Percentiles rank a stretch among this genome's conserved stretches.
phyloP scores from a whole-genome alignment of 2,888 invertebrate species.

The Eupithecia pulchellata region DNA sequence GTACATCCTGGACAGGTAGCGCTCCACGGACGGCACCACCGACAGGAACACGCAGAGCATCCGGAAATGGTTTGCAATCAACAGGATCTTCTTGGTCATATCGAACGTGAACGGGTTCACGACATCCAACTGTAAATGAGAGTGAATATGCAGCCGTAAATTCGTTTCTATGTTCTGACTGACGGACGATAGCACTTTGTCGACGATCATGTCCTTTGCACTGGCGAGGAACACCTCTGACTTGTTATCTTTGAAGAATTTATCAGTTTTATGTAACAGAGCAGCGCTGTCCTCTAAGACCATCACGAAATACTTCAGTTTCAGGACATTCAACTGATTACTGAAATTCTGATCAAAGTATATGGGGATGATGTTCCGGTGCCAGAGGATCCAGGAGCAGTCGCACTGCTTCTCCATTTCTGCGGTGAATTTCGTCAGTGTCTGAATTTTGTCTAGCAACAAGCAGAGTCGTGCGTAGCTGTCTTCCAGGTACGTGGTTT shows the following conservation, averaged over 20 bases:
- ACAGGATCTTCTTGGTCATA: constrained; percentile 87
- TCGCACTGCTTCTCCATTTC: constrained; percentile 87
- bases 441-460: constrained; percentile 87
- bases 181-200: constrained; percentile 88
- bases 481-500: constrained; percentile 86
- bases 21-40: constrained; percentile 90
- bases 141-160: constrained; percentile 95
- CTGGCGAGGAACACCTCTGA: constrained; percentile 67
- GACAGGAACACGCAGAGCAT: constrained; percentile 85
- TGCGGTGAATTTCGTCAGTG: constrained; percentile 85
- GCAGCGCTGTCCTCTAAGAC: constrained; percentile 76
- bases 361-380: constrained; percentile 90
- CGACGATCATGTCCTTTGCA: constrained; percentile 78
- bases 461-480: constrained; percentile 86
- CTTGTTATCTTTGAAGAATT: constrained; percentile 58
- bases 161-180: constrained; percentile 96
- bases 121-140: constrained; percentile 92
- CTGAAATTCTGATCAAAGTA: constrained; percentile 91
- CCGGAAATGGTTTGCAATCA: constrained; percentile 85
- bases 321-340: constrained; percentile 87
- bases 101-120: constrained; percentile 90
- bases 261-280: constrained; percentile 69
- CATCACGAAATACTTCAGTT: constrained; percentile 82
- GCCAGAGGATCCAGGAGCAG: constrained; percentile 93
- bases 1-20: constrained; percentile 96